Evolutionary conservation across 2,888 invertebrate species (phyloP).

Genomic region (Cataglyphis altisquamis): DNA sequence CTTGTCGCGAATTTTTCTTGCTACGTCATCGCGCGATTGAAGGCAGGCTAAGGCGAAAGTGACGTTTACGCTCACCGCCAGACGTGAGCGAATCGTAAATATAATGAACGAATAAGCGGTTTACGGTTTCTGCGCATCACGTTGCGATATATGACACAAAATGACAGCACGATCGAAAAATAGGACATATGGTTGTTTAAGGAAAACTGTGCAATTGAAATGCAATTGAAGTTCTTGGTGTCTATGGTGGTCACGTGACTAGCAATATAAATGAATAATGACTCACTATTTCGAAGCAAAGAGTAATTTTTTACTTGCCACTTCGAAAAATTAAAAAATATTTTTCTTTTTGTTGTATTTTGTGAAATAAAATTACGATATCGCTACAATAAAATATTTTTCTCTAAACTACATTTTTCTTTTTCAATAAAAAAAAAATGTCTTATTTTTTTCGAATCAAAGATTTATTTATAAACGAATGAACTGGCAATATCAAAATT

Average conservation of each 20-base stretch:
- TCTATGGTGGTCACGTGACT: not conserved
- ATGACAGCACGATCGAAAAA: slow-evolving; percentile 8
- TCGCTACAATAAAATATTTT: not conserved
- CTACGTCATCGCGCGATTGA: slow-evolving; percentile 59
- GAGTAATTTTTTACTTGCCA: not conserved
- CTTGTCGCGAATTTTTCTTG: slow-evolving; percentile 40
- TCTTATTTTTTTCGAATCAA: not conserved
- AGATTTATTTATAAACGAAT: not conserved
- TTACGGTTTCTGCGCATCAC: slow-evolving; percentile 24
- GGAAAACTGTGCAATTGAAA: not conserved
- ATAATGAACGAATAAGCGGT: slow-evolving; percentile 3
- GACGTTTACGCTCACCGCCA: slow-evolving; percentile 3
- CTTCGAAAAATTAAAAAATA: not conserved
- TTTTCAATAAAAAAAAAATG: not conserved
- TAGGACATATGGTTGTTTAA: not conserved
- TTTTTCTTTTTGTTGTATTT: not conserved
- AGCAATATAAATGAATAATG: not conserved
- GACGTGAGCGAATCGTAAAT: slow-evolving; percentile 48
- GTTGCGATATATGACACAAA: slow-evolving; percentile 27
- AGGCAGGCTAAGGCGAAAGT: slow-evolving; percentile 48
- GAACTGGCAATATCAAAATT: not conserved
- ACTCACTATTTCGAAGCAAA: not conserved
- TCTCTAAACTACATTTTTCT: not conserved
- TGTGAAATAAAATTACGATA: not conserved
- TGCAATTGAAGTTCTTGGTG: slow-evolving; percentile 5